Evolutionary conservation across 1,140 invertebrate species (phyloP), one percentile per base, ranked within the genome.

Genomic region (Pissodes strobi): DNA sequence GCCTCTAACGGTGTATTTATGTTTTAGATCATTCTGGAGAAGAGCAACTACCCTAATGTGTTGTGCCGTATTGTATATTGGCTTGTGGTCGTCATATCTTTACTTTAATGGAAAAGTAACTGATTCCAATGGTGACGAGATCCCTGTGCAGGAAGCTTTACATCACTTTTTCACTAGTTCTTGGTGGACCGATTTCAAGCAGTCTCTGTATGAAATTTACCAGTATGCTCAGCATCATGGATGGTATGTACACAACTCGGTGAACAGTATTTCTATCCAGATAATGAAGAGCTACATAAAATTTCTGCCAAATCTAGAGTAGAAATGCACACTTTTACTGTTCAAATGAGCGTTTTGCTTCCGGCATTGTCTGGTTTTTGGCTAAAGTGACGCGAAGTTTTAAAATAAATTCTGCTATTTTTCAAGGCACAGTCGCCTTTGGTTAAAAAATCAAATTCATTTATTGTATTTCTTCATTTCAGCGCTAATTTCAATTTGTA

Each of bases 121-220:
- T 0, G 92, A 94, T 72, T 88, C 87, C 52, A 88, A 95, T 64
- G 94, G 93, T 3, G 92, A 95, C 69, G 88, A 92, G 74, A 87
- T 95, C 0, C 93, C 92, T 57, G 77, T 95, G 4, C 86, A 92
- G 52, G 94, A 97, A 77, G 93, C 94, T 0, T 66, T 95, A 0
- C 84, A 89, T 68, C 92, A 97, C 77, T 94, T 98, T 74, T 88
- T 97, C 57, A 93, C 90, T 1, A 95, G 93, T 8, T 92, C 93
- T 9, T 87, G 85, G 85, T 88, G 86, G 86, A 80, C 83, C 12
- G 87, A 93, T 66, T 82, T 92, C 18, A 87, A 88, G 71, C 85
- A 89, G 72, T 87, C 88, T 1, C 71, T 96, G 0, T 76, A 83
- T n/a, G 87, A 91, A 45, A 86, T 91, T 0, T 74, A 74, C 30